Conservation (phyloP, 2,113 vertebrate genomes). For the Coreoperca whiteheadi region DNA sequence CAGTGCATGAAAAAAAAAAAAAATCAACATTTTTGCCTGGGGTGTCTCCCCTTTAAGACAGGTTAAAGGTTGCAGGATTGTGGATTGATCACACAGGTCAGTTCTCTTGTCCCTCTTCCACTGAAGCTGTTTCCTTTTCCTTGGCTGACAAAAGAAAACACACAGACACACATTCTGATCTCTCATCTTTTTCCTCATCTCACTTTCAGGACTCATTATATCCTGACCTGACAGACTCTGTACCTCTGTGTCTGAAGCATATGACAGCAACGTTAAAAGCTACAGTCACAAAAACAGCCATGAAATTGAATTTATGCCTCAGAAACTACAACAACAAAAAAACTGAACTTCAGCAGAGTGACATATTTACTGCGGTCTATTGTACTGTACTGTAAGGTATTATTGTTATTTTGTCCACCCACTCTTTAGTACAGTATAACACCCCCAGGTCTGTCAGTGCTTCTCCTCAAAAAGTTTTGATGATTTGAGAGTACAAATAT, state of each 20-base stretch:
- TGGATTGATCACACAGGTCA: not conserved
- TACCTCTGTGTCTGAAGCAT: not conserved
- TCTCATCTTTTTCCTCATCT: not conserved
- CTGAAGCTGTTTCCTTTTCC: constrained; percentile 2
- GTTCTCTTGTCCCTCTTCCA: not conserved
- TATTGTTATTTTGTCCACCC: not conserved
- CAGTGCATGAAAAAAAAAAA: too few relatives aligned
- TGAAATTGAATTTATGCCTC: not conserved
- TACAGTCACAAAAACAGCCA: not conserved
- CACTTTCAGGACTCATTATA: not conserved
- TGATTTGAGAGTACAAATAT: not conserved
- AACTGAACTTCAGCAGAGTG: not conserved
- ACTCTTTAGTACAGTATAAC: not conserved
- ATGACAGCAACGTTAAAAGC: not conserved
- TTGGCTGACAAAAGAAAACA: constrained; percentile 27
- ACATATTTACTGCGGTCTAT: not conserved
- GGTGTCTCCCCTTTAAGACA: too few relatives aligned
- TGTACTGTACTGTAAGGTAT: not conserved
- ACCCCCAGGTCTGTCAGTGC: not conserved
- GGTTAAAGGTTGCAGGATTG: not conserved
- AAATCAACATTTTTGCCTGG: too few relatives aligned
- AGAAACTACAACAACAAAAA: not conserved
- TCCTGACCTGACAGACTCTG: not conserved
- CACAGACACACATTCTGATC: not conserved
- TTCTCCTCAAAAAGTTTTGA: not conserved